Evolutionary conservation across 2,888 invertebrate genomes (phyloP).

Genomic region (Pristionchus japonicus): DNA sequence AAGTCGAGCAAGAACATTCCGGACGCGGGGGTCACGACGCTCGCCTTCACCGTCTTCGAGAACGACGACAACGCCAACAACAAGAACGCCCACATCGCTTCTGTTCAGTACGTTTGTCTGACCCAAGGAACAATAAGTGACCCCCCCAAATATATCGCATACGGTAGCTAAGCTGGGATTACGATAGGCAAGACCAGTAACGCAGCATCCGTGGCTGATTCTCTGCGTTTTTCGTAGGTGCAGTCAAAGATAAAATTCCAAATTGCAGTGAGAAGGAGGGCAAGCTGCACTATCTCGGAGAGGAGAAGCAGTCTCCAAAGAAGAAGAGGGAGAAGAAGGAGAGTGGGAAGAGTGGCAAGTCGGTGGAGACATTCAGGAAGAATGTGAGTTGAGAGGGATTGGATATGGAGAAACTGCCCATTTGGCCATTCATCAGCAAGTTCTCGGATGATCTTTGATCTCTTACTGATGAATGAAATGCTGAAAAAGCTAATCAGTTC

Average conservation of each 20-base stretch:
- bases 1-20: background rate
- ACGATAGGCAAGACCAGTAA: no score
- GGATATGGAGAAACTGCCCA: no score
- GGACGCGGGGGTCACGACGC: background rate
- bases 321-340: background rate
- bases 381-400: background rate
- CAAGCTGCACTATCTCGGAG: background rate
- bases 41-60: constrained; percentile 22
- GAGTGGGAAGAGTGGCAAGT: background rate
- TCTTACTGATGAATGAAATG: background rate
- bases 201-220: no score
- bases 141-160: no score
- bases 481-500: background rate
- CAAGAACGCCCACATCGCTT: background rate
- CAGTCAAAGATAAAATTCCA: background rate
- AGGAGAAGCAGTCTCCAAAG: background rate
- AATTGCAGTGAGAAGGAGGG: background rate
- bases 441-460: background rate
- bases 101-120: background rate
- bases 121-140: no score
- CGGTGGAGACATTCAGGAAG: background rate
- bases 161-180: no score
- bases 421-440: no score
- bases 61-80: background rate
- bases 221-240: background rate